phyloP scores from a whole-genome alignment of 2,888 invertebrate genomes.

The Erebia palarica region DNA sequence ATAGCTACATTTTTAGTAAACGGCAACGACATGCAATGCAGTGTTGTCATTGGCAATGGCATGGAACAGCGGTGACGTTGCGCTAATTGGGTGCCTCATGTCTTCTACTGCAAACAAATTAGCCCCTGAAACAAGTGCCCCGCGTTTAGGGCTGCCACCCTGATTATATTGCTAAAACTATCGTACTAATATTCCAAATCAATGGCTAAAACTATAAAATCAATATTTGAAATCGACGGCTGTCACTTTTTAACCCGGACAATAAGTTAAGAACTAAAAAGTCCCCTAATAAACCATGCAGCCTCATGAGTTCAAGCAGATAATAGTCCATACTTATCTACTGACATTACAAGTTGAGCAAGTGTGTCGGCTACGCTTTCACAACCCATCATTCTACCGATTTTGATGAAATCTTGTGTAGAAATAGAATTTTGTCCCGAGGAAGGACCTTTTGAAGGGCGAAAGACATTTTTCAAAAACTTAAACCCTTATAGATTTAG shows the following conservation, averaged over 20 bases:
- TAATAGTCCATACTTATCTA: no score
- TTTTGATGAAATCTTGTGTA: no score
- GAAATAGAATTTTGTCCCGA: no score
- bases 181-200: not conserved
- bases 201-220: not conserved
- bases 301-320: no score
- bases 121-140: slow-evolving; percentile 63
- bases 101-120: slow-evolving; percentile 68
- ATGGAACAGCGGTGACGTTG: slow-evolving; percentile 51
- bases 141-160: slow-evolving; percentile 53
- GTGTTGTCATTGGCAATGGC: slow-evolving; percentile 54
- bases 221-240: not conserved
- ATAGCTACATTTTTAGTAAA: not conserved
- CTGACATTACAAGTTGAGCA: no score
- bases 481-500: no score
- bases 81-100: slow-evolving; percentile 69
- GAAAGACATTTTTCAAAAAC: no score
- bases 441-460: no score
- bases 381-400: no score
- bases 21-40: slow-evolving; percentile 9
- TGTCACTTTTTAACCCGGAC: not conserved
- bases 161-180: slow-evolving; percentile 29
- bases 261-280: no score
- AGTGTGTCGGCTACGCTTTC: no score
- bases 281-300: no score